Conservation (phyloP, 2,113 vertebrate genomes). For the Otocyon megalotis region DNA sequence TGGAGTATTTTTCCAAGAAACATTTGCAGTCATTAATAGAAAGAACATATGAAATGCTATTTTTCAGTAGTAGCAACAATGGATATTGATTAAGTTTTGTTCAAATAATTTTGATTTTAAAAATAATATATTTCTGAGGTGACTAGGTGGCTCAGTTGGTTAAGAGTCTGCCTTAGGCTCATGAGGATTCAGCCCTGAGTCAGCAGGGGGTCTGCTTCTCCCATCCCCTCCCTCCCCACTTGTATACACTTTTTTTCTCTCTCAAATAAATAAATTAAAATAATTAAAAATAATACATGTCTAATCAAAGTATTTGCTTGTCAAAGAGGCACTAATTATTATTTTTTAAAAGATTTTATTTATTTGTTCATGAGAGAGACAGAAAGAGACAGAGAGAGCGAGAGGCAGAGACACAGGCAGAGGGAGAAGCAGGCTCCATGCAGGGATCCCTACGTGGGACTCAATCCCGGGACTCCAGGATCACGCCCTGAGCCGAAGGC, state of each 20-base stretch:
- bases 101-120: slow-evolving; percentile 14
- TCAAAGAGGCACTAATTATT: not conserved
- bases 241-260: not conserved
- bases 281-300: not conserved
- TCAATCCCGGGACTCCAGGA: no score
- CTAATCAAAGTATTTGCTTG: not conserved
- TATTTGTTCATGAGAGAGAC: no score
- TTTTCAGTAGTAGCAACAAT: not conserved
- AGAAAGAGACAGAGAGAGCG: no score
- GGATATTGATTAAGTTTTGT: not conserved
- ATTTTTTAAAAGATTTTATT: no score
- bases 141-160: not conserved
- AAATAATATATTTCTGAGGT: not conserved
- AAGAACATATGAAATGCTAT: not conserved
- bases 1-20: not conserved
- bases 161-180: not conserved
- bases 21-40: not conserved
- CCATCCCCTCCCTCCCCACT: not conserved
- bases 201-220: not conserved
- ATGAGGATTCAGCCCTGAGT: not conserved
- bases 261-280: not conserved
- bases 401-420: no score
- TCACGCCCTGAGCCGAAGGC: no score
- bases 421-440: no score
- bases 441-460: no score